Conservation (phyloP, 1,140 invertebrate species). For the Zaprionus ornatus region DNA sequence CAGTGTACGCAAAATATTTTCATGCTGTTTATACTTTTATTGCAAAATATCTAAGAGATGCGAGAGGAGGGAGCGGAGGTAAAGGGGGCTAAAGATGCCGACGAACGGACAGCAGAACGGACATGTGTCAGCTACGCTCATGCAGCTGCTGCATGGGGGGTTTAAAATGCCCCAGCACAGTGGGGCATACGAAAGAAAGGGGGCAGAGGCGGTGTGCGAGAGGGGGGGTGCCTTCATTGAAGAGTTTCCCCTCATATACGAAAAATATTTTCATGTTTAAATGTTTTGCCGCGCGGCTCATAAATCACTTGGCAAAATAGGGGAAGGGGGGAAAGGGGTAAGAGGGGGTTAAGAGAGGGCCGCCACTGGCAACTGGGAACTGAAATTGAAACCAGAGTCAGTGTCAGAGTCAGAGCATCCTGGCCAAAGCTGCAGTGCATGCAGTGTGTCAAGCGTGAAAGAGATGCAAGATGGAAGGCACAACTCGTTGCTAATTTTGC, state of each 20-base stretch:
- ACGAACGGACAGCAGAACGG: slow-evolving; percentile 30
- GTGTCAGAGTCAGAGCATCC: not conserved
- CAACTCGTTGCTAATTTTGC: slow-evolving; percentile 50
- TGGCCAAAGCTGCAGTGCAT: slow-evolving; percentile 7
- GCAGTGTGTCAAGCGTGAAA: slow-evolving; percentile 44
- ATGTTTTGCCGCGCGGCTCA: slow-evolving; percentile 67
- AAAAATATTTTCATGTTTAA: slow-evolving; percentile 73
- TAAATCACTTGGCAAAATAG: slow-evolving; percentile 78
- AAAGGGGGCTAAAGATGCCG: slow-evolving; percentile 38
- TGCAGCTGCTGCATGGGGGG: slow-evolving; percentile 1
- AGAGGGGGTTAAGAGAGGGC: not conserved
- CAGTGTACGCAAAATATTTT: slow-evolving; percentile 73
- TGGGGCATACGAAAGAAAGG: not conserved
- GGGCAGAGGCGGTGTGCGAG: not conserved
- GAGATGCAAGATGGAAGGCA: not conserved
- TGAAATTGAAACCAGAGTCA: slow-evolving; percentile 13
- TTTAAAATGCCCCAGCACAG: not conserved
- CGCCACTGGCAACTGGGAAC: slow-evolving; percentile 12
- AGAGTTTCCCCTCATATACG: slow-evolving; percentile 43
- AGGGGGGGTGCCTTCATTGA: not conserved
- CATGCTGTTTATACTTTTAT: slow-evolving; percentile 78
- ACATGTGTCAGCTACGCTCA: slow-evolving; percentile 50
- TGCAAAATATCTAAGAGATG: slow-evolving; percentile 66
- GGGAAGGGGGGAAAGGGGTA: not conserved
- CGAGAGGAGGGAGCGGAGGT: slow-evolving; percentile 15